Base-by-base conservation (phyloP, 2,113 vertebrate species). In the Chionomys nivalis region DNA sequence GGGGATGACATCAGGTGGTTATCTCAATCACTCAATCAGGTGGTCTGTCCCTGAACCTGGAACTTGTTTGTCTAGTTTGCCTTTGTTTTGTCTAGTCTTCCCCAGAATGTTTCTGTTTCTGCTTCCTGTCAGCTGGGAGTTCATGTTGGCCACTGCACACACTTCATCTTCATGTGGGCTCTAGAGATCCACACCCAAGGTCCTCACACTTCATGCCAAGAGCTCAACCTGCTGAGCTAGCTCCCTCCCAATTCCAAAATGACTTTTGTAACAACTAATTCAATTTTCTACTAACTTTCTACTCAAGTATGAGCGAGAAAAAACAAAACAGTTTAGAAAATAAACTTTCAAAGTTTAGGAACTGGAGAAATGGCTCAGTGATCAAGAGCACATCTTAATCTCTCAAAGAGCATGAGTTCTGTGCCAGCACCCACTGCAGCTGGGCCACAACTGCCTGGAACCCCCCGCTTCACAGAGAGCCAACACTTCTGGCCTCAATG, bases 271-370 rank as follows among this genome's bases (percentile, higher is more conserved):
- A 36, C 31, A 55, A 90, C 52, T 10, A 77, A 94, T 58, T 82
- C 21, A 78, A 87, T 49, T 87, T 78, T 89, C 87, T 92, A 93
- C 47, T 78, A 95, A 93, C 47, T 91, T 93, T 93, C 75, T 96
- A 88, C 36, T 90, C 65, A 93, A 86, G 6, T 95, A 91, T 47
- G 33, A 90, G 31, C 4, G 16, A 24, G 1, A 39, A 79, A 91
- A 90, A 78, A 31, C n/a, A 90, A 61, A 95, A 87, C 58, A 87
- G 36, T 91, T 76, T 66, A 76, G 75, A 88, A 91, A 21, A 89
- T 19, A 95, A 79, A 82, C 73, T 6, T 76, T 92, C 66, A 79
- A 88, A 76, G 70, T 85, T 90, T 47, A 49, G 42, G 17, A 17
- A 19, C 39, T 47, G 61, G 28, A 86, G 58, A 63, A 61, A 31